These are phyloP conservation scores for Nycticryphes semicollaris DNA, from an alignment of 2,113 vertebrate genomes.

Conservation along the genomic window DNA sequence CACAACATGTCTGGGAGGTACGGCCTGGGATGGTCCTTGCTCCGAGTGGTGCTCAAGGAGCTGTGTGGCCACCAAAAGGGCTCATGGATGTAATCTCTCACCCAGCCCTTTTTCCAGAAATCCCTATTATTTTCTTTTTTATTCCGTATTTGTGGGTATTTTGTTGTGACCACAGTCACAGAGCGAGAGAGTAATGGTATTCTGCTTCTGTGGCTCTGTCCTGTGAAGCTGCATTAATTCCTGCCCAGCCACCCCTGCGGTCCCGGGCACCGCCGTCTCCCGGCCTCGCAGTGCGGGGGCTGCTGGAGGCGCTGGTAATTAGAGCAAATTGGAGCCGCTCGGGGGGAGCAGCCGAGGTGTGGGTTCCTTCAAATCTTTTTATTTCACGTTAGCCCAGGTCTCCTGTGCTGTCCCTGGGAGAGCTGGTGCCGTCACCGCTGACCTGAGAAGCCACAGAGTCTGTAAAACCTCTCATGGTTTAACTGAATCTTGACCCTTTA, in stretches of 20 bases:
- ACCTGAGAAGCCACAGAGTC: not conserved
- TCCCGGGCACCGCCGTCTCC: not conserved
- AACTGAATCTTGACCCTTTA: not conserved
- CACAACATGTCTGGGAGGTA: accelerated
- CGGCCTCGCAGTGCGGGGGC: accelerated
- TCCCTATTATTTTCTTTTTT: not conserved
- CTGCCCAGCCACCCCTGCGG: not conserved
- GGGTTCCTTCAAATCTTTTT: not conserved
- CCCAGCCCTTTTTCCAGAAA: not conserved
- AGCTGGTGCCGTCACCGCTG: not conserved
- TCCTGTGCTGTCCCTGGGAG: not conserved
- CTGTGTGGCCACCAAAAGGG: not conserved
- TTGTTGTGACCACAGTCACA: too few relatives aligned
- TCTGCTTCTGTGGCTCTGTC: not conserved
- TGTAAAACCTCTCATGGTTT: not conserved
- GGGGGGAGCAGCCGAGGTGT: not conserved
- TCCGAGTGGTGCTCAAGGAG: accelerated
- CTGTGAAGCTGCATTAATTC: not conserved
- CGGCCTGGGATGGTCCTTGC: not conserved
- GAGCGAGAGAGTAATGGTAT: not conserved
- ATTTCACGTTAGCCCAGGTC: not conserved
- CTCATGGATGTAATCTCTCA: accelerated
- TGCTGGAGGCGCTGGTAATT: not conserved
- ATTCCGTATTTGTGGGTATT: too few relatives aligned
- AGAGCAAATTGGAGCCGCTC: not conserved